Evolutionary conservation across 1,140 invertebrate genomes (phyloP).

Genomic region (Thaumetopoea pityocampa): DNA sequence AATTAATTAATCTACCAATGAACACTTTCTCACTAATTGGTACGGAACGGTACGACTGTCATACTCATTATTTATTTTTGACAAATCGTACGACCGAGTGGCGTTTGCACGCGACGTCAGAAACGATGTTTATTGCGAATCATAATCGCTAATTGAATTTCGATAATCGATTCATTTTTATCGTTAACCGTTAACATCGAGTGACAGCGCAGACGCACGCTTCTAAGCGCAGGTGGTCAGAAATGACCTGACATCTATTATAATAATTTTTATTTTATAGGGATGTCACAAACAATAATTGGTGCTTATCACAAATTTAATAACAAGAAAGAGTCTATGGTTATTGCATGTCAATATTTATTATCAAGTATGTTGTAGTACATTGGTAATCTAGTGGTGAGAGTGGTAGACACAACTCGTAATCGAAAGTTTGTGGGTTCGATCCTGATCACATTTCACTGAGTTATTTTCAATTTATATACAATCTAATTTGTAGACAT

Average conservation of each 20-base stretch:
- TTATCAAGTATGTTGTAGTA: too few relatives aligned
- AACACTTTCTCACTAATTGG: slow-evolving; percentile 4
- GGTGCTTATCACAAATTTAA: slow-evolving; percentile 1
- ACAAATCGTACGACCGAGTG: slow-evolving; percentile 4
- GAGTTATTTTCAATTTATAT: too few relatives aligned
- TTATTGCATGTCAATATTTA: too few relatives aligned
- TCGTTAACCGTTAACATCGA: slow-evolving; percentile 8
- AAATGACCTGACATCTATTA: slow-evolving; percentile 13
- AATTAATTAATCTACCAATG: neutral
- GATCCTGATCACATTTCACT: too few relatives aligned
- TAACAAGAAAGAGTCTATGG: too few relatives aligned
- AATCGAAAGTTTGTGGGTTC: too few relatives aligned
- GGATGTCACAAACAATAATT: slow-evolving; percentile 6
- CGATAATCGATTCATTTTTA: slow-evolving; percentile 14
- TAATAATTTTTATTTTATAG: slow-evolving; percentile 9
- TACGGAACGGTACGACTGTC: neutral
- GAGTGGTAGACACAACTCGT: too few relatives aligned
- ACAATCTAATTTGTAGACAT: too few relatives aligned
- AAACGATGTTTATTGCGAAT: slow-evolving; percentile 16
- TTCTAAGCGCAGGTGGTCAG: slow-evolving; percentile 13
- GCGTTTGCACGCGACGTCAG: slow-evolving; percentile 5
- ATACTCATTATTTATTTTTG: slow-evolving; percentile 2
- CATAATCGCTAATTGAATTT: slow-evolving; percentile 12
- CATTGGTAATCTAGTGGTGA: too few relatives aligned
- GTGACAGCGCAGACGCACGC: slow-evolving; percentile 4